Percentiles rank a stretch among this genome's conserved stretches.
Conservation (phyloP, 2,797 vertebrate genomes). For the Mallotus villosus region DNA sequence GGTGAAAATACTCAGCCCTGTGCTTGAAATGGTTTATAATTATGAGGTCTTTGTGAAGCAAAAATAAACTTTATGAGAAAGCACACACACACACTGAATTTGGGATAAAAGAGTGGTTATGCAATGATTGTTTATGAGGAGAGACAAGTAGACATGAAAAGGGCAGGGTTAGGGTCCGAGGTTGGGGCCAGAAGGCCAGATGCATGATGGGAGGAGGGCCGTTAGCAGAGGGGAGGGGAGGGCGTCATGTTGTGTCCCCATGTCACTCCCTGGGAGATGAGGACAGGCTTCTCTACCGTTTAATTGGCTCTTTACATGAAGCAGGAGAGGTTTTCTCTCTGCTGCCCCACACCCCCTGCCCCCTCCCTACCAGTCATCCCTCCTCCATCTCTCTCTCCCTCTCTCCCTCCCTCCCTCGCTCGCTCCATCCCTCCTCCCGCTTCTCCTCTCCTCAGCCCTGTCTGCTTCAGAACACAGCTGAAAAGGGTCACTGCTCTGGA, state of each 20-base stretch:
- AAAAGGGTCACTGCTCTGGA: conserved; percentile 66
- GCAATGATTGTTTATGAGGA: conserved; percentile 51
- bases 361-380: neutral
- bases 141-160: conserved; percentile 33
- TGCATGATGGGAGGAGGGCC: conserved; percentile 38
- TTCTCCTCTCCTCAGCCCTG: neutral
- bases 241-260: conserved; percentile 27
- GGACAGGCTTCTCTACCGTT: conserved; percentile 49
- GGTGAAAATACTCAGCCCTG: conserved; percentile 43
- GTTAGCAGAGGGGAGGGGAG: conserved; percentile 35
- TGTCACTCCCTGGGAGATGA: conserved; percentile 38
- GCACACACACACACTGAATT: conserved; percentile 5
- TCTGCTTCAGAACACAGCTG: conserved; percentile 23
- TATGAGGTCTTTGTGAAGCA: conserved; percentile 34
- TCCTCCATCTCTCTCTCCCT: conserved; percentile 4
- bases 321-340: conserved; percentile 41
- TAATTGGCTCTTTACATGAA: conserved; percentile 67
- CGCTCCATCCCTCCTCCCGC: conserved; percentile 3
- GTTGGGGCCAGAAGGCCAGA: conserved; percentile 35
- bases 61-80: conserved; percentile 40
- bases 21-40: conserved; percentile 50
- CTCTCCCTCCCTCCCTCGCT: conserved; percentile 19
- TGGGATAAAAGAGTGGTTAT: conserved; percentile 21
- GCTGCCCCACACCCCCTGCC: neutral
- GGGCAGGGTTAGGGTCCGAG: conserved; percentile 4